Evolutionary conservation across 1,140 invertebrate species (phyloP).

Genomic region (Drosophila funebris): DNA sequence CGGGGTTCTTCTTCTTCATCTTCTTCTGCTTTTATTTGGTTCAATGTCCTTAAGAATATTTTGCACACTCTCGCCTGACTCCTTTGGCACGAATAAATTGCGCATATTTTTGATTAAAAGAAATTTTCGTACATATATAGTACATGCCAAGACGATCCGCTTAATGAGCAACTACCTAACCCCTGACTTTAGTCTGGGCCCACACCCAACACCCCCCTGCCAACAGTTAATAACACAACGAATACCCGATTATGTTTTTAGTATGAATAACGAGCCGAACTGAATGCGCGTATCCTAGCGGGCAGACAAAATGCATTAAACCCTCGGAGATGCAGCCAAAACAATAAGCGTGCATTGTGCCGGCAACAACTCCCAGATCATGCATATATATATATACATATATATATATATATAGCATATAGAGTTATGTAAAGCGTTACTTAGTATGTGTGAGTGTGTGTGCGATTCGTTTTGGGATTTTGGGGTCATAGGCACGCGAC

Average conservation of each 20-base stretch:
- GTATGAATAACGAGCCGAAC: slow-evolving; percentile 31
- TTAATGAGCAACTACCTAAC: slow-evolving; percentile 24
- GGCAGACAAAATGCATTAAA: slow-evolving; percentile 41
- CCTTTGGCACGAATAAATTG: slow-evolving; percentile 36
- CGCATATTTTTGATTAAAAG: slow-evolving; percentile 53
- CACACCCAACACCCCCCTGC: background rate
- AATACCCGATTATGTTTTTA: slow-evolving; percentile 14
- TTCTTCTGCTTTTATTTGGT: slow-evolving; percentile 4
- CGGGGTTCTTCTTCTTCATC: too few species aligned
- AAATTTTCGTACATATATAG: background rate
- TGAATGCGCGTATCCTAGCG: slow-evolving; percentile 29
- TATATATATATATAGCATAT: background rate
- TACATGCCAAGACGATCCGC: background rate
- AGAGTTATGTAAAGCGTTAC: slow-evolving; percentile 13
- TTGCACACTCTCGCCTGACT: slow-evolving; percentile 17
- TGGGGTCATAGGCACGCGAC: slow-evolving; percentile 36
- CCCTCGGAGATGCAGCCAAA: slow-evolving; percentile 27
- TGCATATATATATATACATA: background rate
- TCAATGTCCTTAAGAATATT: slow-evolving; percentile 43
- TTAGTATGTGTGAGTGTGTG: slow-evolving; percentile 12
- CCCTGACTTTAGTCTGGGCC: too few species aligned
- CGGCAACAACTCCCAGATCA: slow-evolving; percentile 36
- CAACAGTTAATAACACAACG: background rate
- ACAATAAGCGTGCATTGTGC: slow-evolving; percentile 52
- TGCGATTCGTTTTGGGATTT: slow-evolving; percentile 50